A percentile compares a stretch with the other conserved stretches of the same genome.
These are phyloP conservation scores for Mycogona germanica DNA, from an alignment of 2,888 invertebrate genomes.

Conservation along the genomic window DNA sequence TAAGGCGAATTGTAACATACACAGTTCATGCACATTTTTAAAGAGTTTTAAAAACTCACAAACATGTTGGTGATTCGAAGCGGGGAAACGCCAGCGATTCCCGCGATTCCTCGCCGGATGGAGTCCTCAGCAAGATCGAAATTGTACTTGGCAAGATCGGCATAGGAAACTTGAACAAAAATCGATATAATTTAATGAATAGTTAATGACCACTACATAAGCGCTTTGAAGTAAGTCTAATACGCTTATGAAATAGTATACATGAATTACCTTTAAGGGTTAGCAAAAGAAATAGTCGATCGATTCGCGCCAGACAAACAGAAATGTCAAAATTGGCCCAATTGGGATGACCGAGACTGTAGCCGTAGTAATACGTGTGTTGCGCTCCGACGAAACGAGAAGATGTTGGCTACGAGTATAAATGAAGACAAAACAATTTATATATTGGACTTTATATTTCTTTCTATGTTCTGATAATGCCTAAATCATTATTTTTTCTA, in stretches of 20 bases:
- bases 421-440: background rate
- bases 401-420: constrained; percentile 22
- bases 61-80: constrained; percentile 31
- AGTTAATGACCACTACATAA: background rate
- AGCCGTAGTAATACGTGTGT: constrained; percentile 26
- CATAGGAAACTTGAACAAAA: constrained; percentile 22
- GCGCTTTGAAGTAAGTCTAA: background rate
- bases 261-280: constrained; percentile 22
- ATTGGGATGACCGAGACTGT: constrained; percentile 25
- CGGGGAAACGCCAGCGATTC: constrained; percentile 31
- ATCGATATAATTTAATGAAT: background rate
- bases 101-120: constrained; percentile 30
- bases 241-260: background rate
- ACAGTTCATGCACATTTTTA: background rate
- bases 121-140: constrained; percentile 29
- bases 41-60: constrained; percentile 24
- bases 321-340: constrained; percentile 27
- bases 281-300: constrained; percentile 21
- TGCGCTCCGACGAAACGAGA: constrained; percentile 24
- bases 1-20: background rate
- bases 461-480: too few relatives aligned
- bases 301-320: constrained; percentile 25
- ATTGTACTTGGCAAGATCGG: constrained; percentile 25
- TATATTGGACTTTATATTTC: too few relatives aligned
- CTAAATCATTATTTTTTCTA: too few relatives aligned